Percentiles rank a stretch among this genome's conserved stretches.
Evolutionary conservation across 2,888 invertebrate genomes (phyloP).

Genomic region (Melinaea menophilus): DNA sequence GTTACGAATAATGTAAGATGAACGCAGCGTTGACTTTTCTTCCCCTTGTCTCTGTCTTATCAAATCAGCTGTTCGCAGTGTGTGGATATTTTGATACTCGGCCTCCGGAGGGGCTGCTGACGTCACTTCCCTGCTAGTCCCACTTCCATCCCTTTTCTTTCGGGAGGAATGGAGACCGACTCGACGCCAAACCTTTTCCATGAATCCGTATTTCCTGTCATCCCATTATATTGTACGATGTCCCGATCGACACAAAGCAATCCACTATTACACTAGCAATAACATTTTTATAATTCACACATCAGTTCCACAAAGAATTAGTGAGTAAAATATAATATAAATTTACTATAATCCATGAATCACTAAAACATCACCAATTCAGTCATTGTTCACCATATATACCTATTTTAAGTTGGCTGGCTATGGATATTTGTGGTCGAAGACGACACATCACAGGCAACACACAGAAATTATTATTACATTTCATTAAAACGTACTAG

Average conservation of each 20-base stretch:
- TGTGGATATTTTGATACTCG: conserved; percentile 75
- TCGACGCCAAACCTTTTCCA: conserved; percentile 78
- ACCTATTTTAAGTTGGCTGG: conserved; percentile 29
- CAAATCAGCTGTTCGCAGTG: conserved; percentile 73
- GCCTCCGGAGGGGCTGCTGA: conserved; percentile 61
- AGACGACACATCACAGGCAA: conserved; percentile 27
- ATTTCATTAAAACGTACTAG: conserved; percentile 68
- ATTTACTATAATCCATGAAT: conserved; percentile 36
- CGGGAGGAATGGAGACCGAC: conserved; percentile 78
- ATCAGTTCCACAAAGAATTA: conserved; percentile 9
- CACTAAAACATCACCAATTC: conserved; percentile 57
- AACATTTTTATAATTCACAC: conserved; percentile 21
- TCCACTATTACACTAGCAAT: conserved; percentile 23
- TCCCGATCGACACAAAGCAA: conserved; percentile 32
- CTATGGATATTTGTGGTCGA: conserved; percentile 17
- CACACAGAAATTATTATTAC: conserved; percentile 50
- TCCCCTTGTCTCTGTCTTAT: conserved; percentile 73
- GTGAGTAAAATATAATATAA: conserved; percentile 13
- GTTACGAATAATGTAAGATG: conserved; percentile 73
- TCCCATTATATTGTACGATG: conserved; percentile 63
- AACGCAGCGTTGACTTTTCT: conserved; percentile 71
- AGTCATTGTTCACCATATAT: conserved; percentile 56
- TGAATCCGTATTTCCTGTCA: conserved; percentile 72
- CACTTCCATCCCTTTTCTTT: conserved; percentile 77
- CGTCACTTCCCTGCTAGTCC: conserved; percentile 68